These are phyloP conservation scores for Corvus moneduloides DNA, from an alignment of 2,113 vertebrate species.

Conservation along the genomic window DNA sequence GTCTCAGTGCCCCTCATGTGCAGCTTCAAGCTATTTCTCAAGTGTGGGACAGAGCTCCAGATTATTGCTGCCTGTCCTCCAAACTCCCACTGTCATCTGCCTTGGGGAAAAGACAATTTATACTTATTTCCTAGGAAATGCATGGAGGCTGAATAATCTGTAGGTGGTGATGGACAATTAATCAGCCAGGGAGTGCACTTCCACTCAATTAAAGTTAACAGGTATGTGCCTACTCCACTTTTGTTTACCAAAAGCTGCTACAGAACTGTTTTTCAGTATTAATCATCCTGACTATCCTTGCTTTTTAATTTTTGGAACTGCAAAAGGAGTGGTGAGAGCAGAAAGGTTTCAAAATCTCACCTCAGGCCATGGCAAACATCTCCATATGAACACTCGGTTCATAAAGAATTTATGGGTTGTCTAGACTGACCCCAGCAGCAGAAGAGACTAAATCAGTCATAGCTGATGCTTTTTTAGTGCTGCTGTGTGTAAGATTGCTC, in stretches of 20 bases:
- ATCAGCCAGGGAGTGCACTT: background rate
- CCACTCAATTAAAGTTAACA: background rate
- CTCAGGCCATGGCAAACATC: background rate
- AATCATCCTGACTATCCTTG: background rate
- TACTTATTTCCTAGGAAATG: background rate
- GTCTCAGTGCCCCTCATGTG: background rate
- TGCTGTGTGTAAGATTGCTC: background rate
- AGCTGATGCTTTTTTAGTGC: conserved; percentile 1
- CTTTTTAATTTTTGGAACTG: background rate
- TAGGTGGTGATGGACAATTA: background rate
- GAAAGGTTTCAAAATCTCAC: background rate
- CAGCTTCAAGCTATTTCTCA: background rate
- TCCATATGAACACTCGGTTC: background rate
- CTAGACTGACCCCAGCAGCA: conserved; percentile 12
- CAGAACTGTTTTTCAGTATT: background rate
- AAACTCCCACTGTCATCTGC: background rate
- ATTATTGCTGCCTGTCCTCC: background rate
- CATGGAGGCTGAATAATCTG: background rate
- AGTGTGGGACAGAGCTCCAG: background rate
- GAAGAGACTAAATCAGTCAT: background rate
- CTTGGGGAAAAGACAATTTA: background rate
- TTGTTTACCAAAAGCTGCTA: background rate
- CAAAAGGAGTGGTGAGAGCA: background rate
- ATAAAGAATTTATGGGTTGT: conserved; percentile 18
- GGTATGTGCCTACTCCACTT: background rate